These are phyloP conservation scores for Amphiprion percula DNA, from an alignment of 2,113 vertebrate species.

Conservation along the genomic window DNA sequence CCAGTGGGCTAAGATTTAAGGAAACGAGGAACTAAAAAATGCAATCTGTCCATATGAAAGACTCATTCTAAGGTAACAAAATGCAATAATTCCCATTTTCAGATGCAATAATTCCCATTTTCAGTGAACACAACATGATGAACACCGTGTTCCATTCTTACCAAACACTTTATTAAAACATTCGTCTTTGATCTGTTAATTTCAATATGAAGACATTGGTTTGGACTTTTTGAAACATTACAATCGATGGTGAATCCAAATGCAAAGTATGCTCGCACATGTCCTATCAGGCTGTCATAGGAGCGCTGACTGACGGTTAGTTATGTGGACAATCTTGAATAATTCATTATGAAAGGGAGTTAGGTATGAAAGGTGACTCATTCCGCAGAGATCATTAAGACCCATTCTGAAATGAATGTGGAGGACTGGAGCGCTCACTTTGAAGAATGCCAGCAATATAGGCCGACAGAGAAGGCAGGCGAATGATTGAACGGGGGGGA, in stretches of 20 bases:
- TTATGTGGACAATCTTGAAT: conserved; percentile 38
- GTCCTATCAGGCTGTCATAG: not conserved
- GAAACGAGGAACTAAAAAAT: too few species aligned
- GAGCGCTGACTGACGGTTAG: conserved; percentile 18
- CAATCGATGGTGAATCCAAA: not conserved
- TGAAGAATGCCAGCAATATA: conserved; percentile 61
- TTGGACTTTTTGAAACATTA: not conserved
- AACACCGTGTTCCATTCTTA: too few species aligned
- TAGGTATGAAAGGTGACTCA: conserved; percentile 26
- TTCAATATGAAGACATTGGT: not conserved
- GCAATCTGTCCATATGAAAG: too few species aligned
- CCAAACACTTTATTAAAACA: too few species aligned
- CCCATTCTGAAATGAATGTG: conserved; percentile 32
- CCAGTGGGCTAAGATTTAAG: too few species aligned
- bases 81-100: too few species aligned
- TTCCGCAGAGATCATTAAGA: conserved; percentile 51
- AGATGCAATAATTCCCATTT: too few species aligned
- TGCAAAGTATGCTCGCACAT: not conserved
- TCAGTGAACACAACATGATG: too few species aligned
- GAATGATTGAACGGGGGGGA: conserved; percentile 30
- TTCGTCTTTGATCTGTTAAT: too few species aligned
- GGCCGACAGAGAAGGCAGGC: conserved; percentile 1
- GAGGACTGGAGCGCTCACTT: conserved; percentile 24
- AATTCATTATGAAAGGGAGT: conserved; percentile 44
- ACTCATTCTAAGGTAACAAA: too few species aligned